Percentiles rank a stretch among this genome's conserved stretches.
Evolutionary conservation across 1,140 invertebrate species (phyloP).

Genomic region (Drosophila triauraria): DNA sequence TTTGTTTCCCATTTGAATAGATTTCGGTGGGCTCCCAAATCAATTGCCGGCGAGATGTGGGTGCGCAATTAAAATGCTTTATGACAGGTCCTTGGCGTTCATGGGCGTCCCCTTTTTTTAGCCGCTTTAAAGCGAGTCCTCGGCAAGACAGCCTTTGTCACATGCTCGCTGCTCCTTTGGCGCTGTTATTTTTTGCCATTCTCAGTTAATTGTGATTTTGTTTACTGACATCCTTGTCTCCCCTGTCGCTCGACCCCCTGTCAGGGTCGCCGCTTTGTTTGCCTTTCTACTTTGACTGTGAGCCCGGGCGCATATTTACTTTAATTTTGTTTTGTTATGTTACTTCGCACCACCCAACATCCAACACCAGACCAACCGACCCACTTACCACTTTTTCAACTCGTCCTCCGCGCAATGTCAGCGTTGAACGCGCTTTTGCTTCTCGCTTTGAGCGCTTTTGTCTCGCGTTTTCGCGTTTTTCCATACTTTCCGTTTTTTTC

Average conservation of each 20-base stretch:
- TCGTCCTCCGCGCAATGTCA: slow-evolving; percentile 34
- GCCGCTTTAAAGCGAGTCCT: slow-evolving; percentile 58
- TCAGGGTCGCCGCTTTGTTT: slow-evolving; percentile 57
- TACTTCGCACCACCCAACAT: slow-evolving; percentile 17
- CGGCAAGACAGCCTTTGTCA: slow-evolving; percentile 34
- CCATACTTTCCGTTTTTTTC: slow-evolving; percentile 20
- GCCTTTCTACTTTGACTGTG: slow-evolving; percentile 74
- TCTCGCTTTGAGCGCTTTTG: slow-evolving; percentile 41
- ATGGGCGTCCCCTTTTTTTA: slow-evolving; percentile 43
- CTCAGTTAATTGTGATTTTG: slow-evolving; percentile 82
- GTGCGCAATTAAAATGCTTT: slow-evolving; percentile 71
- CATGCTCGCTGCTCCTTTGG: slow-evolving; percentile 41
- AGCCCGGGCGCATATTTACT: slow-evolving; percentile 74
- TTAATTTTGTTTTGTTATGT: slow-evolving; percentile 69
- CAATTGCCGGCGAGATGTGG: slow-evolving; percentile 33
- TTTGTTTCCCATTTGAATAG: slow-evolving; percentile 29
- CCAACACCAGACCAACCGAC: no score
- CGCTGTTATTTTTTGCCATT: slow-evolving; percentile 63
- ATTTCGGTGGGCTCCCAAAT: slow-evolving; percentile 12
- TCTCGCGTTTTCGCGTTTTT: slow-evolving; percentile 31
- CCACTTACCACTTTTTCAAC: slow-evolving; percentile 37
- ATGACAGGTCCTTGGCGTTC: slow-evolving; percentile 58
- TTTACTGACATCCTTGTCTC: slow-evolving; percentile 62
- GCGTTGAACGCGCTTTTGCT: slow-evolving; percentile 61
- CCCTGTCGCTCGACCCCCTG: slow-evolving; percentile 22